Conservation (phyloP, 2,797 vertebrate genomes). For the Cottoperca gobio region DNA sequence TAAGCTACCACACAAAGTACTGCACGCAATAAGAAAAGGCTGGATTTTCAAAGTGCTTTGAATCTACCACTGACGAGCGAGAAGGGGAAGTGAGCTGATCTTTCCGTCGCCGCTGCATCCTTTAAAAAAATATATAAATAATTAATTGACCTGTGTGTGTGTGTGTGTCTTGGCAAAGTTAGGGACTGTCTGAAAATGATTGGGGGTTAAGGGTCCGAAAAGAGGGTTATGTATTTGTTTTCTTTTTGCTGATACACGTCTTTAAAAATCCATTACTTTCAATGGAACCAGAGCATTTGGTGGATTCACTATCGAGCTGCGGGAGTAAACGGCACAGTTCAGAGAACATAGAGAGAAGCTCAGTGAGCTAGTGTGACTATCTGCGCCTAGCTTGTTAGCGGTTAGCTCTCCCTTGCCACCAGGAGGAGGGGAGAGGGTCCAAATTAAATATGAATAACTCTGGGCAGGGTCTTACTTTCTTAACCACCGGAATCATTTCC, state of each 20-base stretch:
- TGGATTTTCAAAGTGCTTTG: slow-evolving; percentile 67
- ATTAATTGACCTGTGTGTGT: not conserved
- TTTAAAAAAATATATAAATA: slow-evolving; percentile 13
- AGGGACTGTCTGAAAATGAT: slow-evolving; percentile 18
- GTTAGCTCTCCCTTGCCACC: not conserved
- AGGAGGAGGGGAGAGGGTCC: not conserved
- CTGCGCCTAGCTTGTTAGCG: not conserved
- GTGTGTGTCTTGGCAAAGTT: not conserved
- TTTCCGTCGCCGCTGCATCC: not conserved
- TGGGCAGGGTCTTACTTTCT: not conserved
- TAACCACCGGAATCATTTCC: not conserved
- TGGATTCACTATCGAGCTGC: not conserved
- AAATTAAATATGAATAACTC: not conserved
- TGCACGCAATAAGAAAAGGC: slow-evolving; percentile 49
- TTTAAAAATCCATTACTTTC: not conserved
- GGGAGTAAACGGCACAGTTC: not conserved
- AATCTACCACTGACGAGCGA: slow-evolving; percentile 16
- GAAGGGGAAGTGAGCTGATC: slow-evolving; percentile 8
- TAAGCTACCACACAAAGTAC: slow-evolving; percentile 23
- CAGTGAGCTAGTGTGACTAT: no score
- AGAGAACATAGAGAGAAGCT: not conserved
- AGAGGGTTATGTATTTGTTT: not conserved
- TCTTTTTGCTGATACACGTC: not conserved
- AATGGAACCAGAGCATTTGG: not conserved
- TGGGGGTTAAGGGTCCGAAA: not conserved